phyloP scores from a whole-genome alignment of 2,888 invertebrate genomes.

The Pandemis corylana region DNA sequence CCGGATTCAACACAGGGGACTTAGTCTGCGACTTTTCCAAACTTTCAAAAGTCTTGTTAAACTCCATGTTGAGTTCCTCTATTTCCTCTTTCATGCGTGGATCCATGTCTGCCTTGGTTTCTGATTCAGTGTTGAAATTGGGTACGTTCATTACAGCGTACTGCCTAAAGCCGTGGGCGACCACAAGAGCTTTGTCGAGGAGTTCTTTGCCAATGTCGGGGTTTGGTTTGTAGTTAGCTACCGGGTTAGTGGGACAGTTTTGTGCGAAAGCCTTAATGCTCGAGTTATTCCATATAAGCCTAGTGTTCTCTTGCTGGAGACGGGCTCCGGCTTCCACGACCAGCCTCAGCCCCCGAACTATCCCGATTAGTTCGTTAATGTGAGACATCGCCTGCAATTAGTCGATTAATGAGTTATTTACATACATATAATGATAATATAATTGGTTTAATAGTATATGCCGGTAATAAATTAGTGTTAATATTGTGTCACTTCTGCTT shows the following conservation, averaged over 20 bases:
- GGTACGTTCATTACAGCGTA: conserved; percentile 78
- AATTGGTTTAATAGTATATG: background rate
- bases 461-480: too few species aligned
- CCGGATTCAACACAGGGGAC: conserved; percentile 45
- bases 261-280: conserved; percentile 83
- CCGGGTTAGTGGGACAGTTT: conserved; percentile 66
- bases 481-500: too few species aligned
- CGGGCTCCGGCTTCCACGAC: conserved; percentile 88
- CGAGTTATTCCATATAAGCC: conserved; percentile 88
- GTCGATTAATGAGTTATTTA: conserved; percentile 50
- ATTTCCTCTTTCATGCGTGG: conserved; percentile 68
- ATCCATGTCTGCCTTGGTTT: conserved; percentile 62
- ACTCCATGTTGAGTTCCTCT: conserved; percentile 76
- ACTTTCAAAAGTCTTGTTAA: conserved; percentile 74
- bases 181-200: conserved; percentile 87
- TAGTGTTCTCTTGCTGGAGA: conserved; percentile 86
- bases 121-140: conserved; percentile 58
- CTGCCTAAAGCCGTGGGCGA: conserved; percentile 88
- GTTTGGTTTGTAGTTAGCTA: conserved; percentile 60
- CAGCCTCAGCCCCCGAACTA: conserved; percentile 88
- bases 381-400: conserved; percentile 84
- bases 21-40: conserved; percentile 58
- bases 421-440: conserved; percentile 40
- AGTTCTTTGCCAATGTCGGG: conserved; percentile 71
- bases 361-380: conserved; percentile 87